Conservation (phyloP, 2,113 vertebrate species). For the Sphaerodactylus townsendi region DNA sequence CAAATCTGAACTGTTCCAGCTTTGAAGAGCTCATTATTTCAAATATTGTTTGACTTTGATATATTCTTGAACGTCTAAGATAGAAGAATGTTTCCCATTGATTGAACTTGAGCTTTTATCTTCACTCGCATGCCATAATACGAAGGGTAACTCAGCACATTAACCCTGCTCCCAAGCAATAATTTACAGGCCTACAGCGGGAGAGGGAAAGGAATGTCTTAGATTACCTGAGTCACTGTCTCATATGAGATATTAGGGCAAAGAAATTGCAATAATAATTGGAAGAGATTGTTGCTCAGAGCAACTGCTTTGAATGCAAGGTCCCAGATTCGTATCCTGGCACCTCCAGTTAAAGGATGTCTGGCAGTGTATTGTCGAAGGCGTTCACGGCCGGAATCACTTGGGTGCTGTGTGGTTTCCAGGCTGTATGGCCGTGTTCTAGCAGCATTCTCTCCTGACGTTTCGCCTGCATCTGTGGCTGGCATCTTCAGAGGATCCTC, state of each 20-base stretch:
- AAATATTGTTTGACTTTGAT: constrained; percentile 2
- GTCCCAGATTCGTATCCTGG: too few relatives aligned
- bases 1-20: constrained; percentile 1
- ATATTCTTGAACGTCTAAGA: constrained; percentile 19
- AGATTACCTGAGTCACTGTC: background rate
- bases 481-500: too few relatives aligned
- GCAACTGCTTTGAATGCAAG: too few relatives aligned
- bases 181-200: background rate
- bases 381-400: too few relatives aligned
- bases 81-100: background rate
- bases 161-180: constrained; percentile 4
- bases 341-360: too few relatives aligned
- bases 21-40: constrained; percentile 24
- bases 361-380: too few relatives aligned
- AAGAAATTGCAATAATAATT: too few relatives aligned
- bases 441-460: too few relatives aligned
- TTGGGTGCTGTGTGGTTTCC: too few relatives aligned
- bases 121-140: background rate
- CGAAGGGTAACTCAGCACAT: background rate
- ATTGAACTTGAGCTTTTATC: constrained; percentile 15
- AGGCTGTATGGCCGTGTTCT: too few relatives aligned
- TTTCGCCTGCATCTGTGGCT: too few relatives aligned
- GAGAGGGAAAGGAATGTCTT: background rate
- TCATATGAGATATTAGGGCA: background rate
- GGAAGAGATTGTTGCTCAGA: too few relatives aligned